A percentile compares a stretch with the other conserved stretches of the same genome.
Conservation (phyloP, 2,888 invertebrate species). For the Asteroscopus sphinx region DNA sequence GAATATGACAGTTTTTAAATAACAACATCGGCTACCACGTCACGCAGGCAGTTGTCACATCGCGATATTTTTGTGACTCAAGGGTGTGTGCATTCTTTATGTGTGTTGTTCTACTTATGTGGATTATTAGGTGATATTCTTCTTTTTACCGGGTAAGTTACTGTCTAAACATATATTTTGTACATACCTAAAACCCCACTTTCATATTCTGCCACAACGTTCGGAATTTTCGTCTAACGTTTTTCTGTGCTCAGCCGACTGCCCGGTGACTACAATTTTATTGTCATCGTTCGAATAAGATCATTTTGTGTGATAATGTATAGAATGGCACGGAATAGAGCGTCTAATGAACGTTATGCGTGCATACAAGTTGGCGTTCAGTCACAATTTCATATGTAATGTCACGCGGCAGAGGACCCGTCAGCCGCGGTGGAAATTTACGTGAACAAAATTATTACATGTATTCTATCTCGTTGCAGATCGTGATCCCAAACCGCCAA, state of each 20-base stretch:
- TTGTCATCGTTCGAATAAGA: slow-evolving; percentile 66
- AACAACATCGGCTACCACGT: slow-evolving; percentile 86
- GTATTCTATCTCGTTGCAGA: slow-evolving; percentile 79
- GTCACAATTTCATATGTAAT: slow-evolving; percentile 69
- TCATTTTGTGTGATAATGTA: slow-evolving; percentile 71
- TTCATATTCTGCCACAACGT: slow-evolving; percentile 34
- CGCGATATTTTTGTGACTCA: slow-evolving; percentile 89
- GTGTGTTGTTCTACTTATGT: slow-evolving; percentile 90
- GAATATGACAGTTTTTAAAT: slow-evolving; percentile 41
- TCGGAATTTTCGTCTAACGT: slow-evolving; percentile 61
- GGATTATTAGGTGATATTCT: slow-evolving; percentile 89
- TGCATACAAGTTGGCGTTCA: slow-evolving; percentile 57
- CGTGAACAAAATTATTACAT: slow-evolving; percentile 67
- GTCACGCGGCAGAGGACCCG: slow-evolving; percentile 72
- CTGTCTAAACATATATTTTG: slow-evolving; percentile 28
- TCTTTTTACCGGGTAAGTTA: slow-evolving; percentile 85
- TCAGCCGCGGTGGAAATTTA: slow-evolving; percentile 66
- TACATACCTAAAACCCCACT: slow-evolving; percentile 28
- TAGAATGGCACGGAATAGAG: slow-evolving; percentile 53
- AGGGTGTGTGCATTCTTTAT: slow-evolving; percentile 90
- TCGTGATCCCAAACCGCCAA: slow-evolving; percentile 88
- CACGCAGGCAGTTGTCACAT: slow-evolving; percentile 89
- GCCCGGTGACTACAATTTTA: slow-evolving; percentile 82
- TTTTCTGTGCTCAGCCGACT: slow-evolving; percentile 69
- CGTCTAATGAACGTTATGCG: slow-evolving; percentile 48